Evolutionary conservation across 2,888 invertebrate species (phyloP).

Genomic region (Phymatocera aterrima): DNA sequence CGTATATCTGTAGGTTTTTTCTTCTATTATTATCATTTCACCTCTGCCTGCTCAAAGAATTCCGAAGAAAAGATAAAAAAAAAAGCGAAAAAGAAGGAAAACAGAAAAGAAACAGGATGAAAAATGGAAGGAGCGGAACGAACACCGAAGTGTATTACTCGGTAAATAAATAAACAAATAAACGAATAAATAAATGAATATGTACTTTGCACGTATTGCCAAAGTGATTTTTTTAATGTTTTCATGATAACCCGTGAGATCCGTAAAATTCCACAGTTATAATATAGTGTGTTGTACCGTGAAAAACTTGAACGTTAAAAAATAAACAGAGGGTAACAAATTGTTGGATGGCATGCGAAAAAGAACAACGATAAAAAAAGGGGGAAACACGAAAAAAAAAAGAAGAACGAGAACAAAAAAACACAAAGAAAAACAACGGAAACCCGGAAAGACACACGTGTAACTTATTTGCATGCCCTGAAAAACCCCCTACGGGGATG

Average conservation of each 20-base stretch:
- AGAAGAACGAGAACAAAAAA: background rate
- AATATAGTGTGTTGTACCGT: no score
- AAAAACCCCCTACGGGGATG: conserved; percentile 3
- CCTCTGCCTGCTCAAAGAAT: background rate
- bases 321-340: no score
- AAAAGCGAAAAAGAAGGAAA: background rate
- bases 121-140: background rate
- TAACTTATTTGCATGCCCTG: conserved; percentile 25
- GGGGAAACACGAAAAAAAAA: background rate
- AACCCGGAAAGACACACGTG: background rate
- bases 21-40: no score
- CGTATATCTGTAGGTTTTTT: background rate
- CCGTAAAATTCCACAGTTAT: no score
- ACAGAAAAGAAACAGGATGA: background rate
- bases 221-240: no score
- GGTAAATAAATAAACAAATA: background rate
- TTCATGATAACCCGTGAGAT: no score
- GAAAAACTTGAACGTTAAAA: no score
- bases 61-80: background rate
- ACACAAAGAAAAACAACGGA: background rate
- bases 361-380: background rate
- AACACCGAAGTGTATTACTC: background rate
- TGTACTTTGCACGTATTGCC: no score
- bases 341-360: no score
- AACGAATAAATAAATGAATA: no score